Conservation (phyloP, 2,113 vertebrate genomes). For the Galbula dea region DNA sequence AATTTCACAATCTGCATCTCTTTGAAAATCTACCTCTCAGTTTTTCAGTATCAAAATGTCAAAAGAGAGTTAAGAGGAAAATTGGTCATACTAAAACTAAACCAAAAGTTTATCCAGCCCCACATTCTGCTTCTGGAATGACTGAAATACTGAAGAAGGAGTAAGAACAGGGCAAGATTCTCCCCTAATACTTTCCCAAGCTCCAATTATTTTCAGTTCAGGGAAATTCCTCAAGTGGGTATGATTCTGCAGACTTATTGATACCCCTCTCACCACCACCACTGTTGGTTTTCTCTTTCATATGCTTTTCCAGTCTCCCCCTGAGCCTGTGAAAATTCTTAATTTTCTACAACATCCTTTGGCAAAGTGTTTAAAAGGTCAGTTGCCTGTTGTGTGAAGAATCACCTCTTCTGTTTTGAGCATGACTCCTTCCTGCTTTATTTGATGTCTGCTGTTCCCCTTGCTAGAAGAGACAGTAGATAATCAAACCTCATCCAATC, state of each 20-base stretch:
- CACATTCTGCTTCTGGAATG: not conserved
- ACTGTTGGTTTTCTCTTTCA: not conserved
- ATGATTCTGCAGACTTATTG: not conserved
- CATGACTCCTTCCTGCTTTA: not conserved
- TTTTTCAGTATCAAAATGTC: not conserved
- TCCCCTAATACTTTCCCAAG: not conserved
- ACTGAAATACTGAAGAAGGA: not conserved
- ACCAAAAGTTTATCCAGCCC: not conserved
- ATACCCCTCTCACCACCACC: not conserved
- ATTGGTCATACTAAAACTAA: fast-evolving
- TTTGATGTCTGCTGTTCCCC: not conserved
- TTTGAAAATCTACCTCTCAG: not conserved
- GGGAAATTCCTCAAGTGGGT: not conserved
- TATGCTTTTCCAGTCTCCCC: not conserved
- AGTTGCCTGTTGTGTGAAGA: not conserved
- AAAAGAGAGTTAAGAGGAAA: not conserved
- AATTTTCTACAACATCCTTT: not conserved
- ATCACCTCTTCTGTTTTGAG: not conserved
- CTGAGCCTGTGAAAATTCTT: not conserved
- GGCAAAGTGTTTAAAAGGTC: not conserved
- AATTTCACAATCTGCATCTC: not conserved
- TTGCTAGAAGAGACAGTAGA: not conserved
- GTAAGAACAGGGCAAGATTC: not conserved
- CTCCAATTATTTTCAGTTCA: not conserved
- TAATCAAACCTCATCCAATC: not conserved